These are phyloP conservation scores for Montipora foliosa DNA, from an alignment of 64 coral and sea anemone species.

Conservation along the genomic window DNA sequence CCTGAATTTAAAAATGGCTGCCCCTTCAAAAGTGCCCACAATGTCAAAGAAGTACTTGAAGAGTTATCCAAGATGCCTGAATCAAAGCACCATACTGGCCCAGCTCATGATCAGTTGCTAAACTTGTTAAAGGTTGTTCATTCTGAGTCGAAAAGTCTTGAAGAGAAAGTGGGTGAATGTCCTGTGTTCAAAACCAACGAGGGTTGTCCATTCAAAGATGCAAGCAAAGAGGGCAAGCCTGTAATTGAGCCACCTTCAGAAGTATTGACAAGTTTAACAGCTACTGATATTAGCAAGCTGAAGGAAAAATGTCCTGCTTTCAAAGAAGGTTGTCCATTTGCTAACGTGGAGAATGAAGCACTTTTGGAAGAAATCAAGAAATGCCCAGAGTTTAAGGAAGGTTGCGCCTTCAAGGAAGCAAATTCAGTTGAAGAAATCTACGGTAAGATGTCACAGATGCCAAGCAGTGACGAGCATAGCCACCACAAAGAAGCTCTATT, in stretches of 20 bases:
- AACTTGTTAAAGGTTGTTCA: conserved; percentile 71
- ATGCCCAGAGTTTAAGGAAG: conserved; percentile 78
- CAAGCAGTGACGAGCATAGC: conserved; percentile 49
- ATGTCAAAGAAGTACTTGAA: conserved; percentile 60
- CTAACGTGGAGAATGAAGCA: conserved; percentile 60
- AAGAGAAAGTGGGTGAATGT: conserved; percentile 75
- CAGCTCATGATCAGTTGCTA: conserved; percentile 67
- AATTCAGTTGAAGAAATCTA: conserved; percentile 70
- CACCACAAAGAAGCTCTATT: conserved; percentile 63
- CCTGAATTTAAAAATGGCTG: conserved; percentile 93
- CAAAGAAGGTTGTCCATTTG: conserved; percentile 75
- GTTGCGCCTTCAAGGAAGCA: conserved; percentile 74
- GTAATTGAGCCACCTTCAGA: conserved; percentile 66
- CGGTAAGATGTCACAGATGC: conserved; percentile 59
- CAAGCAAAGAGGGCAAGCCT: conserved; percentile 71
- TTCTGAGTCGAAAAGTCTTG: conserved; percentile 63
- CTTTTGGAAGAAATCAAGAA: conserved; percentile 67
- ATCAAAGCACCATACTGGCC: conserved; percentile 66
- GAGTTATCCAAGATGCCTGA: conserved; percentile 83
- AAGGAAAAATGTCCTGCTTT: conserved; percentile 79
- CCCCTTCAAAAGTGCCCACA: conserved; percentile 86
- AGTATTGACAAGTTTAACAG: conserved; percentile 32
- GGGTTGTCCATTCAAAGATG: conserved; percentile 82
- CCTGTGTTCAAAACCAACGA: conserved; percentile 69
- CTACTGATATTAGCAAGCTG: conserved; percentile 52